Conservation (phyloP, 2,113 vertebrate genomes). For the Chaetura pelagica region DNA sequence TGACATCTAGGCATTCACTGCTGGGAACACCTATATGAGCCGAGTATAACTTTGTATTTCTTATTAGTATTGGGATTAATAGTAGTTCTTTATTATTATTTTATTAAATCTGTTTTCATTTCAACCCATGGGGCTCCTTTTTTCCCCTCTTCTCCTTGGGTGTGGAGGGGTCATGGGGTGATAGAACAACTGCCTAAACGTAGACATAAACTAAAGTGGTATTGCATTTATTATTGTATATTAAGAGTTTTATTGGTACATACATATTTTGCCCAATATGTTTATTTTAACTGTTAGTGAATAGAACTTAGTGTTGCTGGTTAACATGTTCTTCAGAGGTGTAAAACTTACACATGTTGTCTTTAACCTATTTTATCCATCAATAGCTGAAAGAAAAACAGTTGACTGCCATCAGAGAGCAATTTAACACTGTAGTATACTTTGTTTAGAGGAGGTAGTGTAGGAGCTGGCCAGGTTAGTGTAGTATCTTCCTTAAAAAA, state of each 20-base stretch:
- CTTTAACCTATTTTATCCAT: neutral
- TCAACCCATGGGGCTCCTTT: too few species aligned
- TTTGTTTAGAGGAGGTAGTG: neutral
- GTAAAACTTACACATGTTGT: neutral
- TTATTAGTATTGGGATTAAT: too few species aligned
- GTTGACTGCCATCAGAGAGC: neutral
- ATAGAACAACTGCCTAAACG: too few species aligned
- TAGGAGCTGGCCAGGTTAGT: neutral
- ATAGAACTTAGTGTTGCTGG: neutral
- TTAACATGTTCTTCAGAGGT: neutral
- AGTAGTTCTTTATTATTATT: too few species aligned
- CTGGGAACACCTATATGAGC: too few species aligned
- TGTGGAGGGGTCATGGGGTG: too few species aligned
- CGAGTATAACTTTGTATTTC: too few species aligned
- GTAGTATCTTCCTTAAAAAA: neutral
- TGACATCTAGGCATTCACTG: too few species aligned
- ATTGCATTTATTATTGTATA: neutral
- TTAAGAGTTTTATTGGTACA: neutral
- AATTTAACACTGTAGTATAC: neutral
- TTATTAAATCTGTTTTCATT: too few species aligned
- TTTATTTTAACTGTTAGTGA: neutral
- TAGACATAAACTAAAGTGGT: neutral
- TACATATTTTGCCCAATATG: accelerated
- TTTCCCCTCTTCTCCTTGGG: too few species aligned
- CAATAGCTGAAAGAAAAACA: neutral